phyloP scores from a whole-genome alignment of 2,797 vertebrate species.

The Coluber constrictor region DNA sequence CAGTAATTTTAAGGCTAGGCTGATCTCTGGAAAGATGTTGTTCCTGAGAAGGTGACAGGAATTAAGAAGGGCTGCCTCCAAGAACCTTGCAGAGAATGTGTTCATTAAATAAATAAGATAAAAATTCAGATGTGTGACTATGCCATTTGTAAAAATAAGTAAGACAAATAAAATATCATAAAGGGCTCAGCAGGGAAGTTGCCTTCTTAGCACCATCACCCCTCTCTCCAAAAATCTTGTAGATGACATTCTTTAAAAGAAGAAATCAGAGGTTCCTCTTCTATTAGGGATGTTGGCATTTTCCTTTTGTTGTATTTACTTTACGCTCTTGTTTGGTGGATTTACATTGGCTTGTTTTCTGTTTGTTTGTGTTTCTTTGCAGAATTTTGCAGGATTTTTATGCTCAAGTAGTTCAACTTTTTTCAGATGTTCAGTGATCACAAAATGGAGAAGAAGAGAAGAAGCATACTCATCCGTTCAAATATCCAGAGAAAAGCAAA shows the following conservation, averaged over 20 bases:
- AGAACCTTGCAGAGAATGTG: not conserved
- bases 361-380: not conserved
- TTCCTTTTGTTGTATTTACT: not conserved
- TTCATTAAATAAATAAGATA: not conserved
- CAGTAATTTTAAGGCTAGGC: not conserved
- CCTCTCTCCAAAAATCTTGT: not conserved
- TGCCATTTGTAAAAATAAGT: not conserved
- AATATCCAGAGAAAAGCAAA: not conserved
- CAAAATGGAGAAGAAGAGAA: too few species aligned
- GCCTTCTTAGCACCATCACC: not conserved
- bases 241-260: not conserved
- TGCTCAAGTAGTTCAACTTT: not conserved
- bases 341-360: not conserved
- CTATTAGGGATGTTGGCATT: not conserved
- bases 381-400: not conserved
- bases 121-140: not conserved
- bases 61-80: not conserved
- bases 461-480: not conserved
- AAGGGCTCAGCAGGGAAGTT: not conserved
- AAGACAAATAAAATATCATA: not conserved
- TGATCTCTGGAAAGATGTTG: not conserved
- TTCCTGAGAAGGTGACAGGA: not conserved
- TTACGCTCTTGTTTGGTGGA: not conserved
- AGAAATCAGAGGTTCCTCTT: not conserved
- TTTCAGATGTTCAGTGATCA: not conserved